Percentiles rank a stretch among this genome's conserved stretches.
These are phyloP conservation scores for Acromyrmex charruanus DNA, from an alignment of 1,140 invertebrate species.

Conservation along the genomic window DNA sequence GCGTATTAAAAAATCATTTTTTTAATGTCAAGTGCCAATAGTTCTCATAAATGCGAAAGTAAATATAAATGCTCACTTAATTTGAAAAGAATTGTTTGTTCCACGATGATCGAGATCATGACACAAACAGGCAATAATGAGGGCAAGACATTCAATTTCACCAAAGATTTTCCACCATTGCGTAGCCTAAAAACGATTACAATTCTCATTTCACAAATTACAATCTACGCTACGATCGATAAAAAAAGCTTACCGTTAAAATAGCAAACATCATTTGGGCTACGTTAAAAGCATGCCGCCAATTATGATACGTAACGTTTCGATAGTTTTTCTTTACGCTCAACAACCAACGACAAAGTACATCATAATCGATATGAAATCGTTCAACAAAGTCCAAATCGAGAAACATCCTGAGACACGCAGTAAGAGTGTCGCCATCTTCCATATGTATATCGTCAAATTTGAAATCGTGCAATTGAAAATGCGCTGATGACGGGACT, in stretches of 20 bases:
- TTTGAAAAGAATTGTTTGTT: slow-evolving; percentile 99
- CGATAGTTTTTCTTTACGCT: slow-evolving; percentile 99
- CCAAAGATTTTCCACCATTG: slow-evolving; percentile 97
- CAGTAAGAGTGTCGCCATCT: slow-evolving; percentile 94
- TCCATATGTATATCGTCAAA: slow-evolving; percentile 95
- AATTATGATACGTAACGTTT: slow-evolving; percentile 98
- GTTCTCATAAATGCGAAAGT: neutral
- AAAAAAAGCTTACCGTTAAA: slow-evolving; percentile 90
- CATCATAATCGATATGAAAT: slow-evolving; percentile 96
- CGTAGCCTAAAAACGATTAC: slow-evolving; percentile 89
- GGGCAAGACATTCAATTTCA: slow-evolving; percentile 96
- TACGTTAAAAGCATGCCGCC: slow-evolving; percentile 98
- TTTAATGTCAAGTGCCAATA: no score
- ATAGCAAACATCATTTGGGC: slow-evolving; percentile 99
- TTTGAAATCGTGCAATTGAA: slow-evolving; percentile 93
- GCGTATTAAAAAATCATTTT: no score
- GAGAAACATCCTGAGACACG: slow-evolving; percentile 96
- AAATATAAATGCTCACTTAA: slow-evolving; percentile 90
- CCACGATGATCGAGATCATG: slow-evolving; percentile 98
- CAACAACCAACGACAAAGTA: slow-evolving; percentile 95
- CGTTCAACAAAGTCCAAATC: slow-evolving; percentile 96
- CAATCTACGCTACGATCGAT: neutral
- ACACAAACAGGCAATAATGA: slow-evolving; percentile 98
- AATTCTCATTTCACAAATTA: neutral
- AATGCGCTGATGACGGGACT: slow-evolving; percentile 94